phyloP scores from a whole-genome alignment of 2,888 invertebrate species.

The Hetaerina titia region DNA sequence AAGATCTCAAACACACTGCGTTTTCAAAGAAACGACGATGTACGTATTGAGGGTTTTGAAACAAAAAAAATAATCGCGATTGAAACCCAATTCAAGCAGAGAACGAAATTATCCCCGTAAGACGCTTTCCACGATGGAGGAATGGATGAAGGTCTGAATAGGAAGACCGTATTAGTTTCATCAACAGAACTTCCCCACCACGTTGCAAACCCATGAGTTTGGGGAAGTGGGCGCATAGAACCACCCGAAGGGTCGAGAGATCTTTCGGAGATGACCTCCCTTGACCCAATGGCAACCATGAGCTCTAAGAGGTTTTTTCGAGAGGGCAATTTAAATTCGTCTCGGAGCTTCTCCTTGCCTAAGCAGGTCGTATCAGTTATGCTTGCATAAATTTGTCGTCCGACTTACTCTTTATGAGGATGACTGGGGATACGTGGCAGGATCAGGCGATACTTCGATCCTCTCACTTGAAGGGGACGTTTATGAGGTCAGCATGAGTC shows the following conservation, averaged over 20 bases:
- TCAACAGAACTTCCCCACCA: not conserved
- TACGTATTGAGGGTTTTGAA: no score
- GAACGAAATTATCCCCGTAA: no score
- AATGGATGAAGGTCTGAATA: not conserved
- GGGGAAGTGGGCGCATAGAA: not conserved
- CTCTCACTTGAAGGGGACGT: not conserved
- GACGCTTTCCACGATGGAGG: no score
- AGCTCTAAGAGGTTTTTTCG: not conserved
- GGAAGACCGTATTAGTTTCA: not conserved
- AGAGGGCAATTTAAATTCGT: not conserved
- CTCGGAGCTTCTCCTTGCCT: not conserved
- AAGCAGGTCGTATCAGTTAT: slow-evolving; percentile 18
- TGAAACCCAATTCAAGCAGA: no score
- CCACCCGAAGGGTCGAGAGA: not conserved
- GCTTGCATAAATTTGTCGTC: not conserved
- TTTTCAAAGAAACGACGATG: no score
- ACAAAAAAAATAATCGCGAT: no score
- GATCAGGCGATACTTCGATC: not conserved
- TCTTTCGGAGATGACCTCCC: not conserved
- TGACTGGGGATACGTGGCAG: not conserved
- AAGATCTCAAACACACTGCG: no score
- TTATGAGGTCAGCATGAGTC: not conserved
- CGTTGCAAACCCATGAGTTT: slow-evolving; percentile 14
- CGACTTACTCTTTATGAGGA: not conserved
- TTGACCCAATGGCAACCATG: not conserved